These are phyloP conservation scores for Pseudotriccus pelzelni DNA, from an alignment of 2,797 vertebrate species.

Conservation along the genomic window DNA sequence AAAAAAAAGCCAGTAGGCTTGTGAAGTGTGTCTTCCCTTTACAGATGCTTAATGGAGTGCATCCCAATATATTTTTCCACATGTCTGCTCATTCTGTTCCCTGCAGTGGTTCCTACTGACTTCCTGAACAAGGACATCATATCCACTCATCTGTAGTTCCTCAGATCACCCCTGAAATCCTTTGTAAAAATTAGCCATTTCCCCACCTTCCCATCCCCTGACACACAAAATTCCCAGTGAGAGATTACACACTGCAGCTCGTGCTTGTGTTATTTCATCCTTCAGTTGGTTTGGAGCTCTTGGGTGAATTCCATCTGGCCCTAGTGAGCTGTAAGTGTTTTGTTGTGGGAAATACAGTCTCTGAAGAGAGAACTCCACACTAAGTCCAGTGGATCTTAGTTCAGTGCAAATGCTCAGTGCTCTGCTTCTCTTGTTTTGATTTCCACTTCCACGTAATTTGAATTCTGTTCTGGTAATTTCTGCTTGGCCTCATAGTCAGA, in stretches of 20 bases:
- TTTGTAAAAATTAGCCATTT: background rate
- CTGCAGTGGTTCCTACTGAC: background rate
- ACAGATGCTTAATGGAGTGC: background rate
- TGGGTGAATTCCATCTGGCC: background rate
- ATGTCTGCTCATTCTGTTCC: background rate
- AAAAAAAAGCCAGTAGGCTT: background rate
- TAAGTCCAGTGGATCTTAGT: background rate
- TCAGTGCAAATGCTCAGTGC: background rate
- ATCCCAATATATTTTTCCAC: background rate
- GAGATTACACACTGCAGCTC: accelerated
- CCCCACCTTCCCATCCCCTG: background rate
- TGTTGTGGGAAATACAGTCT: background rate
- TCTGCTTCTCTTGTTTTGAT: background rate
- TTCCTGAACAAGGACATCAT: background rate
- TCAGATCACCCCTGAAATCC: background rate
- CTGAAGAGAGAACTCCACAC: background rate
- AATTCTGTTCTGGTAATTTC: background rate
- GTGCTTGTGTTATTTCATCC: background rate
- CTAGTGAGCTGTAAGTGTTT: background rate
- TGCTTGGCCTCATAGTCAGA: background rate
- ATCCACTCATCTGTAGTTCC: background rate
- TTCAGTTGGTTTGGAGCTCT: background rate
- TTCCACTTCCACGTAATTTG: background rate
- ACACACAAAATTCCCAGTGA: background rate
- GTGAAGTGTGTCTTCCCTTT: background rate